Conservation (phyloP, 1,140 invertebrate genomes). For the Leptopilina clavipes region DNA sequence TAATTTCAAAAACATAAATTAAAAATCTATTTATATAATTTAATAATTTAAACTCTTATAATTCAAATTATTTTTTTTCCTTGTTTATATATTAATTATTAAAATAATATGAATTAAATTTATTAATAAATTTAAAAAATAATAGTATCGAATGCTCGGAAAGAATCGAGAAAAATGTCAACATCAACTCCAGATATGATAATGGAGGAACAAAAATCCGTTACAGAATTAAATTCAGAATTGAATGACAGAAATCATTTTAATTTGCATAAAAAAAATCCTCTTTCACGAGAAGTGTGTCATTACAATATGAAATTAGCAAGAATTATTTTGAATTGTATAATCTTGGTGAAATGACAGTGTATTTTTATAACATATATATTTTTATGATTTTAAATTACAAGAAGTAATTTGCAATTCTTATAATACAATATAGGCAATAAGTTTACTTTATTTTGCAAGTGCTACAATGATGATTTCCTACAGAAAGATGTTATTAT, state of each 20-base stretch:
- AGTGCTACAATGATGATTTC: not conserved
- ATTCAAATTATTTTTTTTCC: no score
- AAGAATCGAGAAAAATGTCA: not conserved
- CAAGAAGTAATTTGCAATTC: not conserved
- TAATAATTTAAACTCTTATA: no score
- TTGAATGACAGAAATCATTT: not conserved
- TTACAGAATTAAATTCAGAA: not conserved
- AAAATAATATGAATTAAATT: no score
- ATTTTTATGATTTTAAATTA: not conserved
- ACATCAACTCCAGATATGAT: not conserved
- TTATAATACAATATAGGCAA: not conserved
- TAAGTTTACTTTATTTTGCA: not conserved
- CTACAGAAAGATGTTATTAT: not conserved
- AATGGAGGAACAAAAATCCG: not conserved
- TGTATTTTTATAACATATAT: not conserved
- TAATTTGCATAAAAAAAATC: not conserved
- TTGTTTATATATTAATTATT: no score
- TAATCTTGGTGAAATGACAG: not conserved
- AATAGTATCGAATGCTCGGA: not conserved
- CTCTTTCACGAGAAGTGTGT: not conserved
- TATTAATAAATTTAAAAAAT: not conserved
- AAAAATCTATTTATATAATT: no score
- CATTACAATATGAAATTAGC: not conserved
- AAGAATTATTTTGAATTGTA: conserved; percentile 1
- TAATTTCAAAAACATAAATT: no score